phyloP scores from a whole-genome alignment of 2,113 vertebrate species.

The Syrmaticus mikado region DNA sequence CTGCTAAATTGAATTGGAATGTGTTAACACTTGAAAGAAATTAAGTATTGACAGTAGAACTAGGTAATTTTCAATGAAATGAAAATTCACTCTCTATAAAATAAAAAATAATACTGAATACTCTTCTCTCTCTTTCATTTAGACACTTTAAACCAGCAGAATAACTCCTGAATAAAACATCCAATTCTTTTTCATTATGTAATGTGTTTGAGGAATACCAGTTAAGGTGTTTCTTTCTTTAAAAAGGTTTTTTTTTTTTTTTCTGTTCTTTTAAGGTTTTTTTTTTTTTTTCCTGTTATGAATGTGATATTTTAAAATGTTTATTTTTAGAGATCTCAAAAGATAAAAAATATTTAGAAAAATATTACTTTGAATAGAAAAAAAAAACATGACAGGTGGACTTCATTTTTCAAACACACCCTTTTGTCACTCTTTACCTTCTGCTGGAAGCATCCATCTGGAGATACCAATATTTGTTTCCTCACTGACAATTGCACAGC shows the following conservation, averaged over 20 bases:
- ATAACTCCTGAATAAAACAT: neutral
- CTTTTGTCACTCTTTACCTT: rapidly evolving
- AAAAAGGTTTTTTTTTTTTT: neutral
- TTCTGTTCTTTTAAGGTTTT: neutral
- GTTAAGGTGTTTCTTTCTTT: neutral
- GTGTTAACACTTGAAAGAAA: neutral
- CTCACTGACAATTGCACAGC: neutral
- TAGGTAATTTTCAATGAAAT: neutral
- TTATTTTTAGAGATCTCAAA: neutral
- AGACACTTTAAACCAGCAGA: neutral
- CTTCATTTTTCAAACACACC: neutral
- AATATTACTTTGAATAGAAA: neutral
- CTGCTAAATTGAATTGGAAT: neutral
- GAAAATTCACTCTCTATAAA: neutral
- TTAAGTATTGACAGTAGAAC: neutral
- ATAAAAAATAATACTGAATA: neutral
- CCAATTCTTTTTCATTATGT: neutral
- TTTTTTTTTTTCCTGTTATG: neutral
- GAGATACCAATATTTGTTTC: neutral
- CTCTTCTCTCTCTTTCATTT: neutral
- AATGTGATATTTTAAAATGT: neutral
- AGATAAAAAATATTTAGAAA: neutral
- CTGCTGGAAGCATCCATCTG: neutral
- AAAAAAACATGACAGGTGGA: neutral
- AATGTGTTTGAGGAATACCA: neutral